Evolutionary conservation across 2,797 vertebrate species (phyloP).

Genomic region (Furcifer pardalis): DNA sequence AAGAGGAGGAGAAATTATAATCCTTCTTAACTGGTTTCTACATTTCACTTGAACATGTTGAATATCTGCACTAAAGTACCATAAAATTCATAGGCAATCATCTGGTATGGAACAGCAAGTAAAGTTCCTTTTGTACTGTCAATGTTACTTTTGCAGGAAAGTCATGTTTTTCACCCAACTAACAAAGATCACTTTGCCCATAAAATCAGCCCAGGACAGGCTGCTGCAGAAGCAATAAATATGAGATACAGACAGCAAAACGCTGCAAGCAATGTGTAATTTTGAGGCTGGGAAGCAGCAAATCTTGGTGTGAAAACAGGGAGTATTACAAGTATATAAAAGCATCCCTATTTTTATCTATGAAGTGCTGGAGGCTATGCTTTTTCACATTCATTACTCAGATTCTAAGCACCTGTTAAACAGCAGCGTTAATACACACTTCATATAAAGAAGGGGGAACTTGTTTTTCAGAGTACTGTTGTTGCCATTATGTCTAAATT

Average conservation of each 20-base stretch:
- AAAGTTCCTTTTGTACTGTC: background rate
- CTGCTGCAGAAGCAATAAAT: slow-evolving; percentile 8
- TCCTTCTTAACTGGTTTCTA: background rate
- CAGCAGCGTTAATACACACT: background rate
- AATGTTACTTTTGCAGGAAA: background rate
- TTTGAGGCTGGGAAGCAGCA: background rate
- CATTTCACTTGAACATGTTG: background rate
- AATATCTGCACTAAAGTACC: background rate
- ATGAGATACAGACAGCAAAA: background rate
- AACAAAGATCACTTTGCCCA: background rate
- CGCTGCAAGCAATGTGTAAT: slow-evolving; percentile 5
- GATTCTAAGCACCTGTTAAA: slow-evolving; percentile 19
- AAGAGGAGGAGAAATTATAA: background rate
- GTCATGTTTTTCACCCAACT: background rate
- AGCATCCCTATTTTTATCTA: slow-evolving; percentile 11
- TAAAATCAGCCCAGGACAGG: background rate
- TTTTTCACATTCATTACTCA: slow-evolving; percentile 27
- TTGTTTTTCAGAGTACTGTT: background rate
- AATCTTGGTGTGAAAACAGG: slow-evolving; percentile 15
- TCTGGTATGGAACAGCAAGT: background rate
- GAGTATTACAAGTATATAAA: background rate
- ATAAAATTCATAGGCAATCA: background rate
- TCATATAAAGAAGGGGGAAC: background rate
- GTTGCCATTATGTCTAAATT: too few relatives aligned
- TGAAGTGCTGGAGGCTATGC: background rate